Evolutionary conservation across 2,888 invertebrate genomes (phyloP).

Genomic region (Odontocerum albicorne): DNA sequence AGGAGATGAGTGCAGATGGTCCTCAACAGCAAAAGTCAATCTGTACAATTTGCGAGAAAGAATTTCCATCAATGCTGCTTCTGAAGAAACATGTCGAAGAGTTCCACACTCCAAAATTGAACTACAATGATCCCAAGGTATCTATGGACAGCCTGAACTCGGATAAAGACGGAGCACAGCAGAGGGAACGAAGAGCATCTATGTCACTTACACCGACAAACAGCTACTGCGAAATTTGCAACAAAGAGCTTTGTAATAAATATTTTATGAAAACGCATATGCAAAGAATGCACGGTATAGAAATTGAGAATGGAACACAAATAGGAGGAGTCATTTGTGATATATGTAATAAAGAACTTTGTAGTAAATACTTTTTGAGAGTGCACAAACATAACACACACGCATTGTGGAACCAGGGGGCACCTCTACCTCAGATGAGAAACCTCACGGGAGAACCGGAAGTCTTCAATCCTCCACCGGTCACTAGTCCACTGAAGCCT

Average conservation of each 20-base stretch:
- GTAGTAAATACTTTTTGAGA: slow-evolving; percentile 95
- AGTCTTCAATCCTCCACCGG: slow-evolving; percentile 41
- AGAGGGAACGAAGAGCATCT: slow-evolving; percentile 60
- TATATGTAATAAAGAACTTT: slow-evolving; percentile 97
- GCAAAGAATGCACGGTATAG: slow-evolving; percentile 97
- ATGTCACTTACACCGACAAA: slow-evolving; percentile 70
- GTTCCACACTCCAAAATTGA: slow-evolving; percentile 57
- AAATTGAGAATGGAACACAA: slow-evolving; percentile 89
- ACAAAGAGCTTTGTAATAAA: slow-evolving; percentile 98
- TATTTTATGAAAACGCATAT: slow-evolving; percentile 99
- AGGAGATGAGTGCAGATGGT: slow-evolving; percentile 46
- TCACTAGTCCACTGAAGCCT: slow-evolving; percentile 38
- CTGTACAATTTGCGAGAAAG: slow-evolving; percentile 49
- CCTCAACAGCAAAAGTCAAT: slow-evolving; percentile 45
- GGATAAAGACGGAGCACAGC: slow-evolving; percentile 43
- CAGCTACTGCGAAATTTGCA: slow-evolving; percentile 96
- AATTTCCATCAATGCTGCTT: slow-evolving; percentile 61
- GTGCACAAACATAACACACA: slow-evolving; percentile 99
- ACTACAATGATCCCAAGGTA: slow-evolving; percentile 39
- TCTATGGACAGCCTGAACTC: slow-evolving; percentile 24
- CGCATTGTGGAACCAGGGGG: slow-evolving; percentile 87
- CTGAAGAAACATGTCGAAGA: slow-evolving; percentile 70
- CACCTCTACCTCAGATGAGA: slow-evolving; percentile 45
- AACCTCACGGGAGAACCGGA: slow-evolving; percentile 36
- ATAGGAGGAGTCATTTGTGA: slow-evolving; percentile 94